phyloP scores from a whole-genome alignment of 37 sponge, comb jelly and placozoan genomes.

The Dysidea cf. avara region DNA sequence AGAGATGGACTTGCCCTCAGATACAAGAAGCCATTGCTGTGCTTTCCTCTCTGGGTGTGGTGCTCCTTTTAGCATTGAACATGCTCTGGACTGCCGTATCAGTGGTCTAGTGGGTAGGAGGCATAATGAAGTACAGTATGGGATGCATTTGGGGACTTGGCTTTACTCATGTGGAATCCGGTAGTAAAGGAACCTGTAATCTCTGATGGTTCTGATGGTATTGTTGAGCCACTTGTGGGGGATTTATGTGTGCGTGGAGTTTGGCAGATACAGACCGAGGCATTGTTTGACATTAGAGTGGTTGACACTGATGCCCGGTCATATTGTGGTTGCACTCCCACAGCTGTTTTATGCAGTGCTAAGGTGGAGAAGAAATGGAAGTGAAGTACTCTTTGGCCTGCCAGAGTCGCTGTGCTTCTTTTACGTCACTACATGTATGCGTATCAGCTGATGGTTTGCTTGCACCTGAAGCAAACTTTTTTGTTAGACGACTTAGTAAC shows the following conservation, averaged over 20 bases:
- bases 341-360: conserved; percentile 18
- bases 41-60: conserved; percentile 42
- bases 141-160: conserved; percentile 40
- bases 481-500: too few relatives aligned
- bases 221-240: too few relatives aligned
- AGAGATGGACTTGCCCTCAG: conserved; percentile 31
- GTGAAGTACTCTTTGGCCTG: too few relatives aligned
- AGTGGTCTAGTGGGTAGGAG: conserved; percentile 27
- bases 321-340: neutral
- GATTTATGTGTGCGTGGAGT: conserved; percentile 46
- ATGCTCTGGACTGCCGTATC: conserved; percentile 50
- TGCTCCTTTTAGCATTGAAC: conserved; percentile 20
- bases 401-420: too few relatives aligned
- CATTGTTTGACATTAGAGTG: conserved; percentile 57
- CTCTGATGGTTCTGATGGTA: neutral
- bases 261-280: conserved; percentile 43
- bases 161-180: conserved; percentile 21
- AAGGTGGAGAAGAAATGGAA: conserved; percentile 43
- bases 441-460: too few relatives aligned
- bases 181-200: conserved; percentile 39
- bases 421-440: too few relatives aligned
- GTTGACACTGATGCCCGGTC: conserved; percentile 51
- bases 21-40: conserved; percentile 15
- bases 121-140: conserved; percentile 49
- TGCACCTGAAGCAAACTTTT: too few relatives aligned